Evolutionary conservation across 2,113 vertebrate genomes (phyloP).

Genomic region (Sisor rabdophorus): DNA sequence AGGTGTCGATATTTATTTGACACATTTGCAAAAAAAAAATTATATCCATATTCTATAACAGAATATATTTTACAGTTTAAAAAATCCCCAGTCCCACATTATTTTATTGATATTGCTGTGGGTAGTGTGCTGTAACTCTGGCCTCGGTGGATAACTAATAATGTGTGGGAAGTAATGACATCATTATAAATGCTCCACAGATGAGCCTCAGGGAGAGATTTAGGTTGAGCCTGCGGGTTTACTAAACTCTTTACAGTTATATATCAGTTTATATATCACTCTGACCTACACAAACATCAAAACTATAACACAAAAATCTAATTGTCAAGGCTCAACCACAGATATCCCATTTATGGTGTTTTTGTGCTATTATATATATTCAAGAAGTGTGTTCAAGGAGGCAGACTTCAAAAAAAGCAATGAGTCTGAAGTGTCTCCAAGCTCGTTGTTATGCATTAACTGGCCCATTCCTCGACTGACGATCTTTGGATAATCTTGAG

Average conservation of each 20-base stretch:
- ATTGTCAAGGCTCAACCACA: neutral
- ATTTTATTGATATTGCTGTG: neutral
- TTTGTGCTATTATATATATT: neutral
- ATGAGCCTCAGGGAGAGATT: neutral
- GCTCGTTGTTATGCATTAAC: too few relatives aligned
- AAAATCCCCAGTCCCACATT: neutral
- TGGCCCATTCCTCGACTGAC: too few relatives aligned
- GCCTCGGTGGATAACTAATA: neutral
- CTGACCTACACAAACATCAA: neutral
- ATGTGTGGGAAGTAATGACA: slow-evolving; percentile 4
- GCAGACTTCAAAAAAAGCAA: slow-evolving; percentile 39
- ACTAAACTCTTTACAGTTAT: neutral
- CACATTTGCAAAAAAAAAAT: neutral
- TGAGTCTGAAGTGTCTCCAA: slow-evolving; percentile 18
- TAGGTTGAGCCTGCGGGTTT: neutral
- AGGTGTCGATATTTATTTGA: slow-evolving; percentile 10
- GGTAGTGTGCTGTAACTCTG: neutral
- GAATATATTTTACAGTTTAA: too few relatives aligned
- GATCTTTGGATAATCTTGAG: too few relatives aligned
- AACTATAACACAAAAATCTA: neutral
- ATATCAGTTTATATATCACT: neutral
- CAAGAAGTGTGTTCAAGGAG: neutral
- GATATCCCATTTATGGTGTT: neutral
- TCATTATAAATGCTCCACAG: slow-evolving; percentile 12
- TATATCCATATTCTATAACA: too few relatives aligned